Conservation (phyloP, 2,797 vertebrate species). For the Adrianichthys oophorus region DNA sequence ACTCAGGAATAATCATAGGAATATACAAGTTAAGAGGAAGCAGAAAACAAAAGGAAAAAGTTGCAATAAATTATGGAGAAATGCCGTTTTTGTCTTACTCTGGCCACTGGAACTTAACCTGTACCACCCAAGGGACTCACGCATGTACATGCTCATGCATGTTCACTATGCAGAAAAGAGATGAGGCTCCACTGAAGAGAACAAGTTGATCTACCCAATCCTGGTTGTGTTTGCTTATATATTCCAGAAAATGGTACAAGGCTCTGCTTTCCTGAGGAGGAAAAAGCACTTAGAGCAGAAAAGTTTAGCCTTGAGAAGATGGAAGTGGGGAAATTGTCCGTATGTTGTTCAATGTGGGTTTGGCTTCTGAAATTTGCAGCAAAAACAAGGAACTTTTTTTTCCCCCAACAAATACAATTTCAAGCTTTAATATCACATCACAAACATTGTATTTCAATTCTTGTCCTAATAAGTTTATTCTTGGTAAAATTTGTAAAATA, state of each 20-base stretch:
- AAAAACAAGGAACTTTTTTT: background rate
- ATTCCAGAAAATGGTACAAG: slow-evolving; percentile 60
- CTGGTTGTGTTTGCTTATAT: slow-evolving; percentile 52
- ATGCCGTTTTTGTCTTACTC: slow-evolving; percentile 31
- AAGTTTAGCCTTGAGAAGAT: slow-evolving; percentile 35
- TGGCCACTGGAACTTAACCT: slow-evolving; percentile 64
- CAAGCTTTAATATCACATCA: too few species aligned
- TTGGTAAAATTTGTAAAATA: too few species aligned
- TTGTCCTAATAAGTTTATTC: too few species aligned
- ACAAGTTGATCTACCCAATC: slow-evolving; percentile 39
- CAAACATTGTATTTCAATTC: too few species aligned
- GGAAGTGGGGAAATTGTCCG: slow-evolving; percentile 22
- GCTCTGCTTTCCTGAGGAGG: slow-evolving; percentile 22
- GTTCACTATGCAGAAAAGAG: slow-evolving; percentile 12
- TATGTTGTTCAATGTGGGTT: slow-evolving; percentile 11
- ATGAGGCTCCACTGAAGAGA: slow-evolving; percentile 38
- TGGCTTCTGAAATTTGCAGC: slow-evolving; percentile 3
- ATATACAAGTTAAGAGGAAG: slow-evolving; percentile 43
- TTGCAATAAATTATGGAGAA: slow-evolving; percentile 70
- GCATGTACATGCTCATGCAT: slow-evolving; percentile 3
- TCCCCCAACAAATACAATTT: too few species aligned
- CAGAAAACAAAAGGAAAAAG: slow-evolving; percentile 59
- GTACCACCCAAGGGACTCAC: slow-evolving; percentile 18
- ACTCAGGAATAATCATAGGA: slow-evolving; percentile 47
- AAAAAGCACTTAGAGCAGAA: slow-evolving; percentile 37